Base-by-base conservation (phyloP, 2,888 invertebrate species). In the Mythimna ferrago region DNA sequence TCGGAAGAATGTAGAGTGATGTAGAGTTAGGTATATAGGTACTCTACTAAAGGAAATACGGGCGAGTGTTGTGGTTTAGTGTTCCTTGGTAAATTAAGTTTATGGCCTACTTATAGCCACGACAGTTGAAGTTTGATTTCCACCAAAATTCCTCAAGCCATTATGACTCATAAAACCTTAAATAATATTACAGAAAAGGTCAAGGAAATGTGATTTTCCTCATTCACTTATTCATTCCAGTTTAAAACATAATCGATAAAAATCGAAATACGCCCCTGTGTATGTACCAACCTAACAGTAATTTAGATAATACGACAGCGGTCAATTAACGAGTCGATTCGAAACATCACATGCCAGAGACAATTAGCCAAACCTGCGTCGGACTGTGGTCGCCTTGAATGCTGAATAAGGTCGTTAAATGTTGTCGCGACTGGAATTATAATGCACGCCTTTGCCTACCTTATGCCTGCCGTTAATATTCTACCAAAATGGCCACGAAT, bases 391-490 rank as follows among this genome's bases (percentile, higher is more conserved):
- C 82, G 88, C 92, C 91, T 93, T 93, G 91, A 90, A 91, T 89
- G 85, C 78, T 84, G 79, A 86, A 87, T 86, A 88, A 90, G 91
- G 89, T 91, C 91, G 89, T 92, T 88, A 91, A 91, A 90, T 90
- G 81, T 87, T 86, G 83, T 79, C 90, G 88, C 85, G 85, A 77
- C 83, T 81, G 88, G 93, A 91, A 92, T 87, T 85, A 73, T 82
- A 80, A 80, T 76, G 71, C 58, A 70, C 67, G 66, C 69, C 76
- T 72, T 80, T 80, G 77, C 77, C 73, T 78, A 72, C 79, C 48
- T 48, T 48, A 48, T 48, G 14, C 16, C 48, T 48, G 19, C 48
- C 63, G 78, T 76, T 83, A 73, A 71, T 73, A 68, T 69, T 60
- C 56, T 70, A 75, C 71, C 64, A 68, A 73, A 84, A 80, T 80